Percentiles rank a stretch among this genome's conserved stretches.
Evolutionary conservation across 2,888 invertebrate species (phyloP).

Genomic region (Syrphus vitripennis): DNA sequence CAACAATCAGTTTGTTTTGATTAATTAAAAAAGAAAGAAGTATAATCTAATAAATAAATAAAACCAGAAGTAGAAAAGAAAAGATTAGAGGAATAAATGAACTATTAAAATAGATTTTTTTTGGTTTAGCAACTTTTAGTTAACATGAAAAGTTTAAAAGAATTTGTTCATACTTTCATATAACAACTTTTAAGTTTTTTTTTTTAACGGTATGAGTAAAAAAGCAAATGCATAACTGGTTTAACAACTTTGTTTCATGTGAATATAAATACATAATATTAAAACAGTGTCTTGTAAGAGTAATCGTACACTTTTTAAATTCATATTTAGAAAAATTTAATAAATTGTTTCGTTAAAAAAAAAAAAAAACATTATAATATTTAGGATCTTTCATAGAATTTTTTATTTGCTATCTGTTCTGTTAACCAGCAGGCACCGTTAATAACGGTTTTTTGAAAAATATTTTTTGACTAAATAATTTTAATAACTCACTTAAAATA

Average conservation of each 20-base stretch:
- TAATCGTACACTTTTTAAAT: not conserved
- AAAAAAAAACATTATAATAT: too few species aligned
- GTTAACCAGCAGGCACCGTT: too few species aligned
- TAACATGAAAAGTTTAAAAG: not conserved
- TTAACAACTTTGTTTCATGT: slow-evolving; percentile 13
- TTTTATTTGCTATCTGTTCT: too few species aligned
- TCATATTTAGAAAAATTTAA: too few species aligned
- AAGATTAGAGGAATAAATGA: not conserved
- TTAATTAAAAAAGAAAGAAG: not conserved
- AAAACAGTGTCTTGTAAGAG: slow-evolving; percentile 6
- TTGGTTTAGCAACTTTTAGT: not conserved
- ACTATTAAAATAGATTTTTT: not conserved
- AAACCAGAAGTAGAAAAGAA: not conserved
- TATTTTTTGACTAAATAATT: too few species aligned
- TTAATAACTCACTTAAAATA: too few species aligned
- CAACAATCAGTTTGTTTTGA: not conserved
- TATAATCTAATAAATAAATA: slow-evolving; percentile 1
- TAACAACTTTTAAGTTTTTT: slow-evolving; percentile 10
- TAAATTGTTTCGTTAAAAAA: too few species aligned
- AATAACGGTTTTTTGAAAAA: too few species aligned
- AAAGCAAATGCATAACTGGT: slow-evolving; percentile 7
- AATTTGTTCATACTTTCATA: slow-evolving; percentile 25
- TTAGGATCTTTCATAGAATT: too few species aligned
- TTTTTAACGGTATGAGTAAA: not conserved
- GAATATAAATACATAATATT: slow-evolving; percentile 19